Evolutionary conservation across 1,140 invertebrate species (phyloP), one percentile per base, ranked within the genome.

Genomic region (Procambarus clarkii): DNA sequence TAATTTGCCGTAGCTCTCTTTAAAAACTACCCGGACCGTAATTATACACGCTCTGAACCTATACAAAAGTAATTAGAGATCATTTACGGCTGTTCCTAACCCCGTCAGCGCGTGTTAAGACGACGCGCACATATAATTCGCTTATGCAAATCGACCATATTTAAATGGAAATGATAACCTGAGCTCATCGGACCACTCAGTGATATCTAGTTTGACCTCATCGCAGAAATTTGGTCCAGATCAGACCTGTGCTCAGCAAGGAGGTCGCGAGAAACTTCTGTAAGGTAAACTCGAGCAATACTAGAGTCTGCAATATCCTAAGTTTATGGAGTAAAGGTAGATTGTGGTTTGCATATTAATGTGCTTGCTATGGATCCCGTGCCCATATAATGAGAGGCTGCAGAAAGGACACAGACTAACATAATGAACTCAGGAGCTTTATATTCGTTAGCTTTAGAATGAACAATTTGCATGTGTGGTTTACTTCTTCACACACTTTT

Each of bases 131-230:
- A 50, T 80, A 50, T 80, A 48, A 80, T 80, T 50, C 78, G 48
- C 48, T 54, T 80, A 80, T 48, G 78, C 78, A 46, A 80, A 80
- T 80, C 78, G 44, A 48, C 78, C 21, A 80, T 46, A 50, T 80
- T 77, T 80, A 50, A 80, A 80, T 80, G 78, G 78, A 80, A 50
- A 80, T 80, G 45, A 50, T 80, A 50, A 80, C 7, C n/a, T 46
- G 60, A 64, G 60, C 60, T 64, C 13, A 21, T 64, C 45, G 50
- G 44, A 11, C 48, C 46, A 3, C 45, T n/a, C 15, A 50, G 48
- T 80, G 78, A 45, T 80, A 80, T 50, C 46, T 46, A 50, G 18
- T 80, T 80, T 80, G 13, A 11, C 78, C 18, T 8, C 48, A 45
- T 80, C 60, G 13, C 60, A 64, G 60, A 64, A 64, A 64, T 64